Base-by-base conservation (phyloP, 2,888 invertebrate species). In the Archaeoteleia sp. region DNA sequence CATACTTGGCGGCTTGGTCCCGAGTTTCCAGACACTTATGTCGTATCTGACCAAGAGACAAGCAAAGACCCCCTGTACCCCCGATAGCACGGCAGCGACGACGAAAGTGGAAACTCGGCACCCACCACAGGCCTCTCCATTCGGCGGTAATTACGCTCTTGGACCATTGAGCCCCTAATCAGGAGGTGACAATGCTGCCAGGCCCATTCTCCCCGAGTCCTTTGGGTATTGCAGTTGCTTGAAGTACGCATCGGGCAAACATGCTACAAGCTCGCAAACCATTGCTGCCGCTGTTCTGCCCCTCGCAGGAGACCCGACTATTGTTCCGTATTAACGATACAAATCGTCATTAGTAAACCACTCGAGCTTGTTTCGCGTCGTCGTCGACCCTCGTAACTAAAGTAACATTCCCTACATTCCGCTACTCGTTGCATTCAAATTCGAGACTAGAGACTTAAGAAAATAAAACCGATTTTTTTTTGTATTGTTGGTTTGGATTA, bases 151-250 rank as follows among this genome's bases (percentile, higher is more conserved):
- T 79, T 78, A 72, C 73, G 45, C 48, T 72, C 57, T 70, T 66
- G 65, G 72, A 63, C 76, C 74, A 78, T 78, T 78, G 78, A 76
- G 73, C 72, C 72, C 67, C 77, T 78, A 79, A 79, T 78, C 77
- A 77, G 71, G 39, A 74, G 72, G 73, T 73, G 79, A 75, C 79
- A 78, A 76, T 71, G 73, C 70, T 70, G 66, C 48, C 30, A 29
- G 35, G 40, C 45, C 53, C 39, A 15, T 40, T 54, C 48, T 43
- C 51, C 42, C n/a, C 12, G 14, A 40, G 32, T 25, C 60, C 67
- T 55, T 53, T 2, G 53, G 65, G 68, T 53, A 67, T 69, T 60
- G 46, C 71, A 67, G 57, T 46, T 58, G 53, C 49, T 46, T 67
- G 55, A 46, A 70, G 54, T 70, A 62, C 71, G 63, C 69, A 57